These are phyloP conservation scores for Mustela lutreola DNA, from an alignment of 2,113 vertebrate species.

Conservation along the genomic window DNA sequence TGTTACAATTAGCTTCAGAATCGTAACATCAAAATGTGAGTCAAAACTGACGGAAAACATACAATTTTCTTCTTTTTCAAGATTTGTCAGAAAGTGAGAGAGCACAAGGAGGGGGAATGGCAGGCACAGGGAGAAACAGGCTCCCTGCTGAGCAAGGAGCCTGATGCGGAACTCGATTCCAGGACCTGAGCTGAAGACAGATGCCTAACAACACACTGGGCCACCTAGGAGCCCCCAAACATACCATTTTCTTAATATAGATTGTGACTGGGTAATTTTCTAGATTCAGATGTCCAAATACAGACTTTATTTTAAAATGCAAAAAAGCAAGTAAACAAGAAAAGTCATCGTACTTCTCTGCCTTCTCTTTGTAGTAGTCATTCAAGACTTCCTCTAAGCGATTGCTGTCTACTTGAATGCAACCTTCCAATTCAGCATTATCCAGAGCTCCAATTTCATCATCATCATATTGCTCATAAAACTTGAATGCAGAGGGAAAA, in stretches of 20 bases:
- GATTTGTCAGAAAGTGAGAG: neutral
- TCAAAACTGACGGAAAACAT: neutral
- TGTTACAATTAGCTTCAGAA: neutral
- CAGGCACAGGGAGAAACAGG: neutral
- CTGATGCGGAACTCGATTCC: neutral
- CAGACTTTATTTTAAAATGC: neutral
- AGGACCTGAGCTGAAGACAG: neutral
- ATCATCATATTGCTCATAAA: constrained; percentile 97
- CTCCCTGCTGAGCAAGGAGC: neutral
- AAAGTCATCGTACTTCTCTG: constrained; percentile 91
- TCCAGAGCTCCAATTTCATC: constrained; percentile 98
- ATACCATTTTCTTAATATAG: neutral
- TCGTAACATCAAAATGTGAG: neutral
- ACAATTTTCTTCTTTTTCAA: neutral
- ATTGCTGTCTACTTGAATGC: constrained; percentile 91
- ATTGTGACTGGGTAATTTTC: neutral
- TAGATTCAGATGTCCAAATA: neutral
- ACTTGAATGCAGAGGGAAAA: constrained; percentile 87
- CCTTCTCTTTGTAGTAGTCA: constrained; percentile 95
- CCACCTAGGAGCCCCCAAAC: neutral
- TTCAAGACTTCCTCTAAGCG: constrained; percentile 94
- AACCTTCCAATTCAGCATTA: constrained; percentile 96
- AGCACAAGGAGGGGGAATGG: neutral
- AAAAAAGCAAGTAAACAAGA: neutral
- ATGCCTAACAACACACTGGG: neutral